Conservation (phyloP, 2,113 vertebrate species). For the Aptenodytes patagonicus region DNA sequence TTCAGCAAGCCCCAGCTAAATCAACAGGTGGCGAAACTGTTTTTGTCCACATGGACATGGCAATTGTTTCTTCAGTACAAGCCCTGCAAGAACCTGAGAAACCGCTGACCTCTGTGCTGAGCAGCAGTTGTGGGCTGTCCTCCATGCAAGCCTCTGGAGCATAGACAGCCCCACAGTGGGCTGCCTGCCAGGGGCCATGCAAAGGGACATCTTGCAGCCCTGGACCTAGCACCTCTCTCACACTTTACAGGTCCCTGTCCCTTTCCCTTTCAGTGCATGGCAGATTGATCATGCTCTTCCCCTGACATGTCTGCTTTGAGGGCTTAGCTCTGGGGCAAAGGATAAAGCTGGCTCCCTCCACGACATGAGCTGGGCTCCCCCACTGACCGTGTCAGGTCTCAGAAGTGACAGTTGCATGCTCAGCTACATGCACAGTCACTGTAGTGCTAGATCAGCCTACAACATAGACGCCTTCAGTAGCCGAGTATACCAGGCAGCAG, state of each 20-base stretch:
- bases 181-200: neutral
- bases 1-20: neutral
- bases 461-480: neutral
- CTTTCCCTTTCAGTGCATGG: neutral
- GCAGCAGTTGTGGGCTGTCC: neutral
- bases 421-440: neutral
- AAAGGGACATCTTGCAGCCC: neutral
- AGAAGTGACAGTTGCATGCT: rapidly evolving
- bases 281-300: neutral
- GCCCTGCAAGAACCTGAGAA: neutral
- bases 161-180: neutral
- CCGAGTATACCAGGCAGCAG: neutral
- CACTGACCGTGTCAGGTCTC: neutral
- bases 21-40: no score
- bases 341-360: neutral
- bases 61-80: neutral
- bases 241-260: neutral
- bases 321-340: neutral
- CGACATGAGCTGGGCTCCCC: rapidly evolving
- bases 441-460: neutral
- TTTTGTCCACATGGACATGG: rapidly evolving
- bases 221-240: neutral
- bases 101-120: neutral
- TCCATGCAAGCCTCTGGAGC: rapidly evolving
- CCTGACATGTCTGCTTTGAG: neutral